Evolutionary conservation across 2,797 vertebrate species (phyloP).

Genomic region (Heteromormyrus szaboi): DNA sequence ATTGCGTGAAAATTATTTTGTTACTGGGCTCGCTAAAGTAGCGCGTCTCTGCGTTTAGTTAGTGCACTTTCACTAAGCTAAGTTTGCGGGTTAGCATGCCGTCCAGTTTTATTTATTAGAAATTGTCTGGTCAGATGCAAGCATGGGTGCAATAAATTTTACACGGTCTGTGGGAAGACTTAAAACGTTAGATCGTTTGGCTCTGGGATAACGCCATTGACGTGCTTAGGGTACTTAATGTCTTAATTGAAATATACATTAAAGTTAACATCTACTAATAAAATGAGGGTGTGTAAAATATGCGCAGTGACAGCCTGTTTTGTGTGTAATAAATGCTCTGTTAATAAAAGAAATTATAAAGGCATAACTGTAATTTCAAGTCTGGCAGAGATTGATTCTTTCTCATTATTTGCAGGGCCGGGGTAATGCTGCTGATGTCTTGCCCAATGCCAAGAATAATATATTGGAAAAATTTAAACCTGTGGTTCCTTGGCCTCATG

Average conservation of each 20-base stretch:
- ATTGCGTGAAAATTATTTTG: not conserved
- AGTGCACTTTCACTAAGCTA: not conserved
- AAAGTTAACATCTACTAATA: too few species aligned
- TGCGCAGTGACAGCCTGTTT: not conserved
- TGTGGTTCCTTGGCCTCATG: constrained; percentile 93
- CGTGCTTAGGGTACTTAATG: not conserved
- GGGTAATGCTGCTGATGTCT: constrained; percentile 53
- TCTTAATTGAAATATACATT: not conserved
- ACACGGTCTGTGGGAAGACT: not conserved
- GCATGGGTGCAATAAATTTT: not conserved
- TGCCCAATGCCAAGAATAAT: constrained; percentile 66
- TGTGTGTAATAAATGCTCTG: not conserved
- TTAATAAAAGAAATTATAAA: not conserved
- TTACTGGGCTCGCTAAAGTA: not conserved
- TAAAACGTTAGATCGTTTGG: not conserved
- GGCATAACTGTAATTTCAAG: not conserved
- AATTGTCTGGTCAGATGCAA: not conserved
- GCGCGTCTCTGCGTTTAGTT: not conserved
- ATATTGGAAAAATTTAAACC: constrained; percentile 78
- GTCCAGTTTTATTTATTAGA: not conserved
- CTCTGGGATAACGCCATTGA: not conserved
- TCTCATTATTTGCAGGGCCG: constrained; percentile 59
- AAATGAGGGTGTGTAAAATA: not conserved
- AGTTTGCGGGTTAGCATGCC: not conserved
- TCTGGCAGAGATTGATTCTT: not conserved